Evolutionary conservation across 2,113 vertebrate genomes (phyloP).

Genomic region (Chlorodrepanis virens): DNA sequence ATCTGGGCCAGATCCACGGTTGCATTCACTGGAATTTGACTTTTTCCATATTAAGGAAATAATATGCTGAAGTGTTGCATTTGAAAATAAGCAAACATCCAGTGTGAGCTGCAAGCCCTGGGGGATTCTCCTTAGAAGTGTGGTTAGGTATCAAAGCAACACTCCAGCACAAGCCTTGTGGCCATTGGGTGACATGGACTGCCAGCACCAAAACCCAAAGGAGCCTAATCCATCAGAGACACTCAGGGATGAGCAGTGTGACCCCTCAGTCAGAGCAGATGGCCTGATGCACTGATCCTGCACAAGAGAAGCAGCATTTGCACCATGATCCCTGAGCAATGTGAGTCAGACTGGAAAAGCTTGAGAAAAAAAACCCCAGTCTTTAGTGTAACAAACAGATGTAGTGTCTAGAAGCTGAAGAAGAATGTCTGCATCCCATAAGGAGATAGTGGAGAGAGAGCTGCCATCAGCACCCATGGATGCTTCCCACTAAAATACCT

Average conservation of each 20-base stretch:
- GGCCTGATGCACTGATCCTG: no score
- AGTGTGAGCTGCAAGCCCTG: not conserved
- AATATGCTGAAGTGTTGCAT: not conserved
- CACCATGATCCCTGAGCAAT: not conserved
- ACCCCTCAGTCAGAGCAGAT: fast-evolving
- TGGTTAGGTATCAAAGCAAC: not conserved
- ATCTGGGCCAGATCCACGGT: not conserved
- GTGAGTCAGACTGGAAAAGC: not conserved
- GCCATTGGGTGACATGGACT: not conserved
- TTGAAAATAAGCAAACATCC: not conserved
- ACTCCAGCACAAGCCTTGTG: not conserved
- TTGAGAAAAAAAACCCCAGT: not conserved
- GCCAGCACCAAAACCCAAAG: not conserved
- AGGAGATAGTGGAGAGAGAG: not conserved
- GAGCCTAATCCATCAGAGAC: not conserved
- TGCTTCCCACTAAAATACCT: not conserved
- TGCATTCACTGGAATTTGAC: not conserved
- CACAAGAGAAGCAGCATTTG: not conserved
- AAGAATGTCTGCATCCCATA: not conserved
- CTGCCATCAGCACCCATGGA: not conserved
- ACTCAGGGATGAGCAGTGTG: not conserved
- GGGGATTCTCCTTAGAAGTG: not conserved
- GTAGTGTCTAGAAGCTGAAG: not conserved
- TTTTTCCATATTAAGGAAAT: not conserved
- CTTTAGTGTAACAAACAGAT: not conserved